Conservation (phyloP, 2,888 invertebrate genomes). For the Anoncus sp. region DNA sequence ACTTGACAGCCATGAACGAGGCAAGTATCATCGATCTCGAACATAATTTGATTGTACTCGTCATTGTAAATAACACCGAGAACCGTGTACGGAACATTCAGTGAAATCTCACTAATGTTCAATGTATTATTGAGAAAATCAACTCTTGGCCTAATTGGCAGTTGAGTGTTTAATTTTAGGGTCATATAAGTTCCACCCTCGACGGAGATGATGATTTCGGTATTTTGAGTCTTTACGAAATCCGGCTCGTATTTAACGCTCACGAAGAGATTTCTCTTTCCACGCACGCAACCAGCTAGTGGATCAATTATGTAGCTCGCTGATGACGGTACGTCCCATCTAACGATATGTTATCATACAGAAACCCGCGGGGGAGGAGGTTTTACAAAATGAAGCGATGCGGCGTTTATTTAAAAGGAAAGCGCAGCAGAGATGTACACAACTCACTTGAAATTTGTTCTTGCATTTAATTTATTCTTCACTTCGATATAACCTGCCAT, state of each 20-base stretch:
- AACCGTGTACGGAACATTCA: slow-evolving; percentile 76
- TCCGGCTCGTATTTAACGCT: slow-evolving; percentile 79
- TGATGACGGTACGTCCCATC: slow-evolving; percentile 84
- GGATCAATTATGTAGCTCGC: slow-evolving; percentile 85
- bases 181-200: slow-evolving; percentile 77
- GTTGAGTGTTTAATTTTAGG: slow-evolving; percentile 65
- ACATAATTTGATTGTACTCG: slow-evolving; percentile 65
- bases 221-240: slow-evolving; percentile 65
- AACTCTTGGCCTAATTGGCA: slow-evolving; percentile 63
- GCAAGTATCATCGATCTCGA: slow-evolving; percentile 65
- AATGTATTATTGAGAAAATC: slow-evolving; percentile 69
- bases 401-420: too few relatives aligned
- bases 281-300: slow-evolving; percentile 84
- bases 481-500: slow-evolving; percentile 64
- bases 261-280: slow-evolving; percentile 84
- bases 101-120: slow-evolving; percentile 78
- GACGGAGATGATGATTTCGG: slow-evolving; percentile 77
- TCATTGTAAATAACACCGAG: slow-evolving; percentile 70
- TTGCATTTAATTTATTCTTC: slow-evolving; percentile 70
- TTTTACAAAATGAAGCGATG: too few relatives aligned
- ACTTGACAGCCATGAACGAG: slow-evolving; percentile 67
- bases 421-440: too few relatives aligned
- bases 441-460: slow-evolving; percentile 69
- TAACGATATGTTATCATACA: too few relatives aligned
- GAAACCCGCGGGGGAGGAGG: too few relatives aligned